A percentile compares a stretch with the other conserved stretches of the same genome.
Conservation (phyloP, 2,797 vertebrate species). For the Melanotaenia parkinsoni region DNA sequence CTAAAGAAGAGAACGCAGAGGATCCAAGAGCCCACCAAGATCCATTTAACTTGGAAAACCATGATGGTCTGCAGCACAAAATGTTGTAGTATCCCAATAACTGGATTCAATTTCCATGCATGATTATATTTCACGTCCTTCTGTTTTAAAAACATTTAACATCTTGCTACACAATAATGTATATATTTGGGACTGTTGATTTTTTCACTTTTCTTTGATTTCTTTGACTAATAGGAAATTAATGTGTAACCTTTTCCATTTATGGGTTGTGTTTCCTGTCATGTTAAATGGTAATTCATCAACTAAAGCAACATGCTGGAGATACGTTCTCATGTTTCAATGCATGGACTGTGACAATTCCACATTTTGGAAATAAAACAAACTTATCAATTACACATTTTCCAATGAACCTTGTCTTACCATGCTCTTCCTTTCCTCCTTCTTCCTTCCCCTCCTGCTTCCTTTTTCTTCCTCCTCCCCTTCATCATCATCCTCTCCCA, state of each 20-base stretch:
- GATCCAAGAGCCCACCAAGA: not conserved
- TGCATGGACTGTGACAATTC: not conserved
- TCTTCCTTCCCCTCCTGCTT: conserved; percentile 3
- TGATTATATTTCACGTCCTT: not conserved
- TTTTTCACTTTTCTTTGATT: not conserved
- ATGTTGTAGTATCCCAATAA: not conserved
- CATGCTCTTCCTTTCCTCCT: conserved; percentile 31
- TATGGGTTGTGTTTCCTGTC: not conserved
- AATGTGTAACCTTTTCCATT: not conserved
- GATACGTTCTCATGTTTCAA: not conserved
- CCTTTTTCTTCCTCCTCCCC: conserved; percentile 18
- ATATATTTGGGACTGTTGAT: too few species aligned
- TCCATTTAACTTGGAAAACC: not conserved
- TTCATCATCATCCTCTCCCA: conserved; percentile 31
- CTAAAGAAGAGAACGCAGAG: not conserved
- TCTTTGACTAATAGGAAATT: not conserved
- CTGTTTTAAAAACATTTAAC: not conserved
- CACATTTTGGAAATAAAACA: not conserved
- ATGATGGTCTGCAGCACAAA: not conserved
- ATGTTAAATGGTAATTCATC: not conserved
- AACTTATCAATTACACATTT: not conserved
- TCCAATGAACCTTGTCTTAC: not conserved
- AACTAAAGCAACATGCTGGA: not conserved
- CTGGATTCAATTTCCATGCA: not conserved
- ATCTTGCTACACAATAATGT: not conserved